Evolutionary conservation across 2,888 invertebrate genomes (phyloP).

Genomic region (Celastrina argiolus): DNA sequence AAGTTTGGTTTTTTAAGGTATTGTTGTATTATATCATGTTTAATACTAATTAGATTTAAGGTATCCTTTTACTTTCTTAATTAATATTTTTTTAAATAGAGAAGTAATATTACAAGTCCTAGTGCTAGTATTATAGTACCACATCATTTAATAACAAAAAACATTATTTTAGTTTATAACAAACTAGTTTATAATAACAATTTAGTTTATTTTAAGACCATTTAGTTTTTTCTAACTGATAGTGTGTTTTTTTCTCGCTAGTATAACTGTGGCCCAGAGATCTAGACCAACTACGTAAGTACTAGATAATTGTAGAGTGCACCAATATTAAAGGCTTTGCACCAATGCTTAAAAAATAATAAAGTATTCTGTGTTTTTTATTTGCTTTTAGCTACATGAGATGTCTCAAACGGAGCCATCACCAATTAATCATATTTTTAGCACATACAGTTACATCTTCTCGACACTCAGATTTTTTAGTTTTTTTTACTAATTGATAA

Average conservation of each 20-base stretch:
- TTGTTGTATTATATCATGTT: neutral
- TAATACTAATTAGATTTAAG: neutral
- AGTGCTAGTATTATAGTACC: neutral
- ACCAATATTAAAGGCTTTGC: conserved; percentile 39
- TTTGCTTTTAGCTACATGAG: neutral
- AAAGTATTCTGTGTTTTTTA: neutral
- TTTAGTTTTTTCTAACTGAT: conserved; percentile 43
- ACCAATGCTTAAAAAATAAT: conserved; percentile 29
- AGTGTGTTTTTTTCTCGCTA: conserved; percentile 67
- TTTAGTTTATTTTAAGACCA: neutral
- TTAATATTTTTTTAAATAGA: neutral
- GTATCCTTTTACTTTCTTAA: neutral
- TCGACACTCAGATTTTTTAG: no score
- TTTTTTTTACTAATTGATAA: no score
- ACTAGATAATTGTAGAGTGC: conserved; percentile 41
- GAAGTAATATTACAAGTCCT: neutral
- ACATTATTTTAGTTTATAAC: neutral
- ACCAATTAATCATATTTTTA: no score
- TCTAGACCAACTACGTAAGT: conserved; percentile 78
- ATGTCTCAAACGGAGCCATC: no score
- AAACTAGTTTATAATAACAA: neutral
- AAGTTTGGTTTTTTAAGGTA: neutral
- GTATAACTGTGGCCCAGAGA: conserved; percentile 76
- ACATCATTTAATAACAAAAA: neutral
- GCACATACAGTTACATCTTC: no score